These are phyloP conservation scores for Nixonia krombeini DNA, from an alignment of 1,140 invertebrate species.

Conservation along the genomic window DNA sequence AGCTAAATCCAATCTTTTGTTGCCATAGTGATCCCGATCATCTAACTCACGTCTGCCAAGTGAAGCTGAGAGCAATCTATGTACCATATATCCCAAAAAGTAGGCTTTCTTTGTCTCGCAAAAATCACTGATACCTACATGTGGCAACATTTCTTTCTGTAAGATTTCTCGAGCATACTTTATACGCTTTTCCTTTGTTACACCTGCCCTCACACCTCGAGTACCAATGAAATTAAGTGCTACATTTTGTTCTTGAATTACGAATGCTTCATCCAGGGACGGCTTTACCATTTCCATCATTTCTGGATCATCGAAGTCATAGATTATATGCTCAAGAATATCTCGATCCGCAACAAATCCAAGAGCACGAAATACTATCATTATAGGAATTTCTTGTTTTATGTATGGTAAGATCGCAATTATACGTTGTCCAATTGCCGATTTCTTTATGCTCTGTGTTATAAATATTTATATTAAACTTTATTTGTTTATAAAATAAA, in stretches of 20 bases:
- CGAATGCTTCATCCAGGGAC: slow-evolving; percentile 98
- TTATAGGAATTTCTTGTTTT: slow-evolving; percentile 98
- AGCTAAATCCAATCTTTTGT: slow-evolving; percentile 96
- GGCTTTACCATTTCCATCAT: slow-evolving; percentile 99
- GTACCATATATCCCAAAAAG: slow-evolving; percentile 98
- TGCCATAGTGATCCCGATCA: slow-evolving; percentile 99
- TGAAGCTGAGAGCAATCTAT: slow-evolving; percentile 91
- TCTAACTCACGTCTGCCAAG: slow-evolving; percentile 97
- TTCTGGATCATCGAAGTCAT: slow-evolving; percentile 98
- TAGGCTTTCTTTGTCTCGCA: slow-evolving; percentile 99
- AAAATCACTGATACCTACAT: slow-evolving; percentile 98
- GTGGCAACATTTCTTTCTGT: slow-evolving; percentile 99
- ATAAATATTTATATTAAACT: background rate
- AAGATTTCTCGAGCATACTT: slow-evolving; percentile 99
- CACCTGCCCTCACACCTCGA: slow-evolving; percentile 95
- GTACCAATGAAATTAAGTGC: slow-evolving; percentile 98
- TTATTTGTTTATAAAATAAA: too few species aligned
- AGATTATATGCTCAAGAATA: slow-evolving; percentile 98
- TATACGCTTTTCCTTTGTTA: slow-evolving; percentile 97
- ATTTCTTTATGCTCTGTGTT: slow-evolving; percentile 51
- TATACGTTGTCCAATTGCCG: slow-evolving; percentile 82
- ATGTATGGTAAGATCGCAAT: slow-evolving; percentile 98
- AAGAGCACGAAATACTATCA: slow-evolving; percentile 96
- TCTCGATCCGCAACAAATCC: slow-evolving; percentile 98
- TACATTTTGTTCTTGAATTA: slow-evolving; percentile 98